phyloP scores from a whole-genome alignment of 2,113 vertebrate species.

The Fulmarus glacialis region DNA sequence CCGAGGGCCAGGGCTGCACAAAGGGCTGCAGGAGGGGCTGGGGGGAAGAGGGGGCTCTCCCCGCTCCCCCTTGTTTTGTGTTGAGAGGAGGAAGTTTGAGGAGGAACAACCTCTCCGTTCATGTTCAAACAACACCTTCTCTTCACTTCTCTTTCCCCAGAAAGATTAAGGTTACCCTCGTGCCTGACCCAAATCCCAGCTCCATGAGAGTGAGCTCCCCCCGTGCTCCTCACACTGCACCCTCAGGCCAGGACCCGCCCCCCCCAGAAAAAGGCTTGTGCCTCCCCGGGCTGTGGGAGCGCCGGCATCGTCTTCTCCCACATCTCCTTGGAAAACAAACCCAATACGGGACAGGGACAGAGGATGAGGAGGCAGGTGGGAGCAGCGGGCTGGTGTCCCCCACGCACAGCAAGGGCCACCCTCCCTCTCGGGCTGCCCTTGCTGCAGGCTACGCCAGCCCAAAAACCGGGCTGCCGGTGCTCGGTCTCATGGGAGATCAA shows the following conservation, averaged over 20 bases:
- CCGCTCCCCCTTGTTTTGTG: neutral
- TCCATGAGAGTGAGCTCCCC: rapidly evolving
- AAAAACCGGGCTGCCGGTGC: neutral
- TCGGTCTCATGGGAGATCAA: neutral
- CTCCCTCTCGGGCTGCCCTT: neutral
- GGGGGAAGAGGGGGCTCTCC: neutral
- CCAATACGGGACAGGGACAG: rapidly evolving
- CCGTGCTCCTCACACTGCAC: rapidly evolving
- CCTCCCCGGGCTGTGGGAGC: rapidly evolving
- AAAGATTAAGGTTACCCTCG: neutral
- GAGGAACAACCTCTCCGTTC: neutral
- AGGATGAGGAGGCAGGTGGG: neutral
- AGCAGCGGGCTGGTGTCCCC: neutral
- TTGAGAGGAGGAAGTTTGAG: neutral
- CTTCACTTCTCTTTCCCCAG: neutral
- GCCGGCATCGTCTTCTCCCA: neutral
- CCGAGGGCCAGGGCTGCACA: rapidly evolving
- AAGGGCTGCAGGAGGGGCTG: neutral
- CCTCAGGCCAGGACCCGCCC: neutral
- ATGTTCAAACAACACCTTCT: neutral
- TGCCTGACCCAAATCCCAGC: neutral
- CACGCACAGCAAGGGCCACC: neutral
- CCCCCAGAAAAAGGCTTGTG: rapidly evolving
- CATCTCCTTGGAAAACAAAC: neutral
- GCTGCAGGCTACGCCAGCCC: neutral